phyloP scores from a whole-genome alignment of 2,113 vertebrate genomes.

The Coregonus clupeaformis region DNA sequence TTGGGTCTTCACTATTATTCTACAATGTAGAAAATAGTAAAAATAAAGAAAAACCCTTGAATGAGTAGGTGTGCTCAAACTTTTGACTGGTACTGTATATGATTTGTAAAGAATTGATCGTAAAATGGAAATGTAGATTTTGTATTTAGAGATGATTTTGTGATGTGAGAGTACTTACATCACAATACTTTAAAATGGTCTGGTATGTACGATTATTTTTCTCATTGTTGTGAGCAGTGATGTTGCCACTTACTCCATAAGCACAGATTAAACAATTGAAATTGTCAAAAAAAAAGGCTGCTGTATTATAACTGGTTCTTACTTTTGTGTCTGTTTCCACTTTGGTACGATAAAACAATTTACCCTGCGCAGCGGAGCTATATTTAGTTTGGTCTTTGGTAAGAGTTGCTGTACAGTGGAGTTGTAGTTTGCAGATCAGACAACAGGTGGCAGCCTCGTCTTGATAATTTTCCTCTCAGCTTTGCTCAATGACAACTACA shows the following conservation, averaged over 20 bases:
- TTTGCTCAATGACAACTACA: no score
- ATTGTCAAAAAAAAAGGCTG: neutral
- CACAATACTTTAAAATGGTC: neutral
- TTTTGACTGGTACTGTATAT: no score
- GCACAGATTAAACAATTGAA: neutral
- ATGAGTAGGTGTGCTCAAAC: no score
- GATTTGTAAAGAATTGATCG: neutral
- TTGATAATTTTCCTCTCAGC: neutral
- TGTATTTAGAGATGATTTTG: constrained; percentile 9
- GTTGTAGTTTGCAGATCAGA: neutral
- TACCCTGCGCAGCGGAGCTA: no score
- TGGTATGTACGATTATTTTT: neutral
- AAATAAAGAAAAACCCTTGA: no score
- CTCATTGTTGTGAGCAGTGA: neutral
- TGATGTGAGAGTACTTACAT: neutral
- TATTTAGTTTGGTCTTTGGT: neutral
- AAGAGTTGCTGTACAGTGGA: neutral
- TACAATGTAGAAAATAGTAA: no score
- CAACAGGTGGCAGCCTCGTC: neutral
- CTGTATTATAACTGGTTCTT: neutral
- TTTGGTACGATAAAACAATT: no score
- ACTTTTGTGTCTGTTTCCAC: neutral
- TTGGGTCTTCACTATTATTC: no score
- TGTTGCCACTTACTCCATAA: constrained; percentile 2
- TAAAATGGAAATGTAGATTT: neutral